These are phyloP conservation scores for silkworm (Bombyx mori) DNA, from an alignment of 1,140 invertebrate genomes.

Conservation along the genomic window DNA sequence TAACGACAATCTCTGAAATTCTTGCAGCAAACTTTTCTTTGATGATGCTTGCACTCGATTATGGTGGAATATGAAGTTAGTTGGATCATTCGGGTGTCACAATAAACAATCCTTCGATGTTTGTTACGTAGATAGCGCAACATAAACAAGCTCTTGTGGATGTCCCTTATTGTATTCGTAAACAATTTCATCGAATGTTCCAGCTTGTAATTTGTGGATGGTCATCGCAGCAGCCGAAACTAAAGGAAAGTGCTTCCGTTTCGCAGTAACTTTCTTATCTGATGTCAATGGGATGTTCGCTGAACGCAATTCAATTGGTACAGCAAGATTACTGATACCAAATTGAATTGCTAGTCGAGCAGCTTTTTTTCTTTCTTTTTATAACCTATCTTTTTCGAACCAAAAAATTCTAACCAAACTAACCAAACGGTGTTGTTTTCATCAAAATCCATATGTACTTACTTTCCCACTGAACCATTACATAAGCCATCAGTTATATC, in stretches of 20 bases:
- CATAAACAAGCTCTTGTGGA: constrained; percentile 32
- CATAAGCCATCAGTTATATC: constrained; percentile 16
- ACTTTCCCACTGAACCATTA: constrained; percentile 19
- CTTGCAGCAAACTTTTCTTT: constrained; percentile 1
- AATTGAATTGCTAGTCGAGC: neutral
- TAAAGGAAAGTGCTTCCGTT: constrained; percentile 29
- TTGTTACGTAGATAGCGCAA: constrained; percentile 39
- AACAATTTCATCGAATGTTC: constrained; percentile 36
- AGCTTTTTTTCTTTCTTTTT: constrained; percentile 1
- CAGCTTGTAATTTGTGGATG: constrained; percentile 41
- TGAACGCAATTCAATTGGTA: constrained; percentile 14
- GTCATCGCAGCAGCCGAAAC: constrained; percentile 26
- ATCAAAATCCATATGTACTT: constrained; percentile 14
- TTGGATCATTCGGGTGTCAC: constrained; percentile 15
- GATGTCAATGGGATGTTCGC: constrained; percentile 24
- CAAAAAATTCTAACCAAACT: constrained; percentile 16
- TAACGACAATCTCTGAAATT: constrained; percentile 9
- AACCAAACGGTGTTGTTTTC: constrained; percentile 5
- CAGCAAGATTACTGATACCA: constrained; percentile 3
- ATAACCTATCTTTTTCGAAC: constrained; percentile 8
- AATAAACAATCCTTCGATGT: constrained; percentile 30
- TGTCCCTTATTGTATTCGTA: constrained; percentile 32
- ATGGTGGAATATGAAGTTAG: constrained; percentile 5
- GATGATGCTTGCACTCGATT: constrained; percentile 11
- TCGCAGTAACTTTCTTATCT: constrained; percentile 18